These are phyloP conservation scores for Megathymus violae DNA, from an alignment of 1,140 invertebrate genomes.

Conservation along the genomic window DNA sequence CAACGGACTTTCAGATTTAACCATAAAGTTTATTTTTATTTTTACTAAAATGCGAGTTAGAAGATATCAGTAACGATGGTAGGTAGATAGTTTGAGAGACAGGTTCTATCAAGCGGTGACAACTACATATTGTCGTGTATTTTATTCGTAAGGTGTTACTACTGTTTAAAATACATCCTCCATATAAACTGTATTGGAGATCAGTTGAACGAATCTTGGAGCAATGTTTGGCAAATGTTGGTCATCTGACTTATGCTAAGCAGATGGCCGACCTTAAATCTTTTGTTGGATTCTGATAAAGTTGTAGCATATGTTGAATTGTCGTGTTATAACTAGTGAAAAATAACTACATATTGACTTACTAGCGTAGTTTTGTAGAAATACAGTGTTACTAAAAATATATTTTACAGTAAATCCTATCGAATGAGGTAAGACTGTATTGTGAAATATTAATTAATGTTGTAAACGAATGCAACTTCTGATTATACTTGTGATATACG, in stretches of 20 bases:
- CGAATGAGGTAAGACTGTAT: too few species aligned
- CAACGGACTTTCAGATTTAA: constrained; percentile 6
- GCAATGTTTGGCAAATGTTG: constrained; percentile 41
- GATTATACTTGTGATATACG: too few species aligned
- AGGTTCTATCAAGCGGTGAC: constrained; percentile 79
- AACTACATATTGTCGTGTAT: constrained; percentile 78
- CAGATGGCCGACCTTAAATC: constrained; percentile 16
- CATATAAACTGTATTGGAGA: constrained; percentile 51
- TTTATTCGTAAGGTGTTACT: constrained; percentile 73
- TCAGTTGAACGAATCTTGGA: constrained; percentile 38
- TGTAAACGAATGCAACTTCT: too few species aligned
- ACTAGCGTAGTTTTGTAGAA: too few species aligned
- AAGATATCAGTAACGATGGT: constrained; percentile 15
- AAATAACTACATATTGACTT: too few species aligned
- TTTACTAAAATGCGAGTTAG: not conserved
- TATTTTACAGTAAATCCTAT: too few species aligned
- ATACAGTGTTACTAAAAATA: too few species aligned
- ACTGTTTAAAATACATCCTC: constrained; percentile 67
- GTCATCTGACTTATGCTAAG: constrained; percentile 43
- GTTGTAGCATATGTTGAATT: too few species aligned
- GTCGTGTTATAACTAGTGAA: too few species aligned
- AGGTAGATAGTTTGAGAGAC: constrained; percentile 78
- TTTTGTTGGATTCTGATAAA: not conserved
- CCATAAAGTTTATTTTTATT: constrained; percentile 40
- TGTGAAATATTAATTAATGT: too few species aligned